Evolutionary conservation across 2,797 vertebrate genomes (phyloP).

Genomic region (Tokudaia tokunoshimensis): DNA sequence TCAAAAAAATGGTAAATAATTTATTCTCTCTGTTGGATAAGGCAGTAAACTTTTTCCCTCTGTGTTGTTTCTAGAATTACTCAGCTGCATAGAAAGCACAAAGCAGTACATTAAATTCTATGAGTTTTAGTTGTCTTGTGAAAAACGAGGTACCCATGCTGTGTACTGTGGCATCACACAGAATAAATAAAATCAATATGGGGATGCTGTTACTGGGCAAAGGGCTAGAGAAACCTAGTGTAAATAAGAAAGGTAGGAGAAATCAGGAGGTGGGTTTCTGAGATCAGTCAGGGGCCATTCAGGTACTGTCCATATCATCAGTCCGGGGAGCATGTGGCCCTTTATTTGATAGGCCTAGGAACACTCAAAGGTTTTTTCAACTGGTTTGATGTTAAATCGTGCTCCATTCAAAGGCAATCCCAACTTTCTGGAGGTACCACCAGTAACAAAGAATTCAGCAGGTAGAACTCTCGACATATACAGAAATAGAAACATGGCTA

Average conservation of each 20-base stretch:
- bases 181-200: not conserved
- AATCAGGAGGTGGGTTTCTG: not conserved
- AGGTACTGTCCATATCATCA: not conserved
- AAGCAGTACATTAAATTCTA: not conserved
- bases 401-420: conserved; percentile 51
- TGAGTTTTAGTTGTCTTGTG: not conserved
- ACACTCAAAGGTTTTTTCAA: not conserved
- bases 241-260: not conserved
- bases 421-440: not conserved
- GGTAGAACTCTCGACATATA: conserved; percentile 44
- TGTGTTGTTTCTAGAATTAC: conserved; percentile 24
- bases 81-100: not conserved
- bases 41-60: not conserved
- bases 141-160: conserved; percentile 7
- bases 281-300: not conserved
- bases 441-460: conserved; percentile 48
- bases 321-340: not conserved
- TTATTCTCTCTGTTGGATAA: not conserved
- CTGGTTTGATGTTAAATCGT: conserved; percentile 58
- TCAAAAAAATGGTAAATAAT: not conserved
- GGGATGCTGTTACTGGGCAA: not conserved
- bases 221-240: not conserved
- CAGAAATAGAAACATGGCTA: conserved; percentile 73
- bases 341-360: not conserved
- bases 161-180: not conserved